Base-by-base conservation (phyloP, 1,140 invertebrate species). In the Philopotamus ludificatus region DNA sequence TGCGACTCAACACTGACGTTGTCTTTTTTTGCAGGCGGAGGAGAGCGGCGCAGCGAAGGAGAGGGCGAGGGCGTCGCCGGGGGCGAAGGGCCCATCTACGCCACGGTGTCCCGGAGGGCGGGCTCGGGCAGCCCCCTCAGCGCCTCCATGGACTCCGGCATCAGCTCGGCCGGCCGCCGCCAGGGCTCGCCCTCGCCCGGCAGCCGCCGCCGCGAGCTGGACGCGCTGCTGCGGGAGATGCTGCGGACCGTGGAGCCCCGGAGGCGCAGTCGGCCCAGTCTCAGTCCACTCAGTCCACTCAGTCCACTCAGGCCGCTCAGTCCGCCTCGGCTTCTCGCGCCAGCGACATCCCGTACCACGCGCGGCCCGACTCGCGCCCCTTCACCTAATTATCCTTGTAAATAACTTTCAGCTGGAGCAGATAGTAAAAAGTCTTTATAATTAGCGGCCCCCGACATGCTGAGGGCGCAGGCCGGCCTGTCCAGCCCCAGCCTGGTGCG, bases 111-210 rank as follows among this genome's bases (percentile, higher is more conserved):
- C 51, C 76, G 79, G 63, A 58, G 68, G n/a, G 80, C 74, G 68
- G 79, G 79, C 70, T 79, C 81, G 51, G 83, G 85, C 41, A 82
- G 84, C 63, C 86, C 88, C 67, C 83, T 91, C 77, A 89, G 88
- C 69, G 87, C 89, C 72, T 92, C 89, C 72, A 91, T 91, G 87
- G 90, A 92, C 81, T 90, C 89, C 64, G 89, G 90, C 66, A 92
- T 92, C 69, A 90, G 89, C 71, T 90, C 88, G 59, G 85, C 85
- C 71, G 85, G 82, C 73, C 81, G 75, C 73, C 82, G 74, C 74
- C 70, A 71, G 53, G 78, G 78, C 65, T 78, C 79, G 47, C 79
- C 78, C 68, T 79, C 78, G 34, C 77, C 78, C 63, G 74, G 77
- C 68, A 74, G 75, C 49, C 74, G 76, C 61, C 84, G 86, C 73